Conservation (phyloP, 23 tunicate genomes). For the Halocynthia aurantium region DNA sequence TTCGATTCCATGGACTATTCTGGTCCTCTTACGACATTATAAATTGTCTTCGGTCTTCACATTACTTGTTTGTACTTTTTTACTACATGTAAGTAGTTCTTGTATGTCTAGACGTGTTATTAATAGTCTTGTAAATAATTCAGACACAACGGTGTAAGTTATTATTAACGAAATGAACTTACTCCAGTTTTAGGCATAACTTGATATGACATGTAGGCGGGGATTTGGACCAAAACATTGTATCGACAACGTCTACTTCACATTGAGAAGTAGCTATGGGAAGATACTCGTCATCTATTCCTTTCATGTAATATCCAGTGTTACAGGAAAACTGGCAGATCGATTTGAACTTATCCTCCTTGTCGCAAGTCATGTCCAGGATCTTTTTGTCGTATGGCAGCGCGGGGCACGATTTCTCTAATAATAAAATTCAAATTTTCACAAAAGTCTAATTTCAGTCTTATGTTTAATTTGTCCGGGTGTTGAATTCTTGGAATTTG, state of each 20-base stretch:
- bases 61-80: too few relatives aligned
- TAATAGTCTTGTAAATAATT: not conserved
- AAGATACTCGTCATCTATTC: not conserved
- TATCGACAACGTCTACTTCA: not conserved
- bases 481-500: too few relatives aligned
- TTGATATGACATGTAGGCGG: conserved; percentile 3
- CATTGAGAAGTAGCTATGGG: not conserved
- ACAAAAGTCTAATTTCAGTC: too few relatives aligned
- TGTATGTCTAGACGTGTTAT: not conserved
- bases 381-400: not conserved
- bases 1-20: too few relatives aligned
- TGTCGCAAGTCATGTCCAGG: conserved; percentile 1
- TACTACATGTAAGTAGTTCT: too few relatives aligned
- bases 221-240: conserved; percentile 2
- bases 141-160: not conserved
- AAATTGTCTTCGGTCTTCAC: too few relatives aligned
- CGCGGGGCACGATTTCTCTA: not conserved
- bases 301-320: conserved; percentile 1
- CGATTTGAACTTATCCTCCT: not conserved
- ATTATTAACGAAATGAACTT: not conserved
- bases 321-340: conserved; percentile 7
- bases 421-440: not conserved
- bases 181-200: conserved; percentile 1
- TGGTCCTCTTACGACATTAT: too few relatives aligned
- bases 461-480: too few relatives aligned